Base-by-base conservation (phyloP, 1,140 invertebrate species). In the Limonius californicus region DNA sequence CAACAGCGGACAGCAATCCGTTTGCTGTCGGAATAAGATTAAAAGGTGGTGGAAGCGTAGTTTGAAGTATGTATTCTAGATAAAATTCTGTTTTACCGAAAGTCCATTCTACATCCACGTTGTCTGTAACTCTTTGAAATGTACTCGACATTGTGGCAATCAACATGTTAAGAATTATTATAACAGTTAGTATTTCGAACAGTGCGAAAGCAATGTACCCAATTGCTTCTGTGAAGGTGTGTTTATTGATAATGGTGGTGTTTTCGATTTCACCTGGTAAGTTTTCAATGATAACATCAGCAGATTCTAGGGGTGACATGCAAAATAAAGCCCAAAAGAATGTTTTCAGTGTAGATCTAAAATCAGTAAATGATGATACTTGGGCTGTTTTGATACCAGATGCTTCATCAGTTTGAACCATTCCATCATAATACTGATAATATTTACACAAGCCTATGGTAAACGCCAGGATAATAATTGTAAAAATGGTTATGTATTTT, bases 241-340 rank as follows among this genome's bases (percentile, higher is more conserved):
- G 86, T 20, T 78, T 70, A 65, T 84, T 85, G 23, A 77, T 75
- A 14, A 78, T 76, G 0, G 77, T 79, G 9, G 76, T 76, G 8
- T 73, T 72, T 4, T 78, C 75, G 0, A 71, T 75, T 58, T 79
- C 76, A 6, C 78, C 77, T 0, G 80, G 78, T n/a, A 83, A 67
- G 66, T 85, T 85, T 67, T 81, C 82, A 4, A 85, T 81, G 12
- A 85, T 74, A 6, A 88, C 84, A 50, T 84, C 83, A 11, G 85
- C 86, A 20, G 84, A 83, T 69, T 86, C 83, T 50, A 87, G 74
- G 1, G 87, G 83, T 0, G 83, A 80, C 80, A 89, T 85, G 54
- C 87, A 87, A 70, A 90, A 89, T 63, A 90, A 80, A 0, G 86
- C 86, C 88, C 88, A 90, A 73, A 90, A 90, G 21, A 89, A 78